Percentiles rank a stretch among this genome's conserved stretches.
Conservation (phyloP, 2,797 vertebrate genomes). For the Siniperca scherzeri region DNA sequence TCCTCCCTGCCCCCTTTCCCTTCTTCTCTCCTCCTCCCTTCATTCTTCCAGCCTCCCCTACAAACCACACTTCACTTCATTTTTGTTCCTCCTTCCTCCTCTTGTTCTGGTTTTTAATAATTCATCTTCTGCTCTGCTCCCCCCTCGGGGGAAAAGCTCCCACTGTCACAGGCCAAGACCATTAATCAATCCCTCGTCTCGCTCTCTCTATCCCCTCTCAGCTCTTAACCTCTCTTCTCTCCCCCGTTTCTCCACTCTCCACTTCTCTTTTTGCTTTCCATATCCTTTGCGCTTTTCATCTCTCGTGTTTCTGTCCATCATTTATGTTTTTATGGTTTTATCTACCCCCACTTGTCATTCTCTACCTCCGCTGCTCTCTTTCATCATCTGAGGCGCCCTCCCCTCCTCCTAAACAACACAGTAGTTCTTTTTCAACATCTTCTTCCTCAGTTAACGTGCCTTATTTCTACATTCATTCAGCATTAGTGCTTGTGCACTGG, state of each 20-base stretch:
- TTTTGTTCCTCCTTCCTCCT: conserved; percentile 53
- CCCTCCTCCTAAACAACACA: conserved; percentile 31
- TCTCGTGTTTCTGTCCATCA: conserved; percentile 58
- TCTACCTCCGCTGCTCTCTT: conserved; percentile 31
- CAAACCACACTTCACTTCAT: conserved; percentile 35
- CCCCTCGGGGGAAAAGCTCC: conserved; percentile 84
- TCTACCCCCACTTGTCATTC: conserved; percentile 57
- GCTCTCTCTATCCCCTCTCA: conserved; percentile 53
- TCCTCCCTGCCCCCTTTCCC: background rate
- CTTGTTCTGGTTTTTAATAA: conserved; percentile 81
- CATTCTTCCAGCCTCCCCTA: conserved; percentile 10
- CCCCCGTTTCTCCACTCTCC: conserved; percentile 21
- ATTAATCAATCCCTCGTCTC: conserved; percentile 88
- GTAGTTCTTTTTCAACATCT: background rate
- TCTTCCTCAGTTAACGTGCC: conserved; percentile 1
- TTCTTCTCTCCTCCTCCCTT: background rate
- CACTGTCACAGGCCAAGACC: conserved; percentile 84
- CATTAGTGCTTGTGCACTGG: background rate
- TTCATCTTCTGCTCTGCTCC: conserved; percentile 78
- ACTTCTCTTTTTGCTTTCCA: conserved; percentile 42
- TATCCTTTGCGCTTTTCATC: conserved; percentile 35
- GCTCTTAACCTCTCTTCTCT: conserved; percentile 41
- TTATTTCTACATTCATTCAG: background rate
- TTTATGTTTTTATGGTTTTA: conserved; percentile 63
- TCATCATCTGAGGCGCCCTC: conserved; percentile 46